Percentiles rank a stretch among this genome's conserved stretches.
phyloP scores from a whole-genome alignment of 2,797 vertebrate genomes.

The Falco peregrinus region DNA sequence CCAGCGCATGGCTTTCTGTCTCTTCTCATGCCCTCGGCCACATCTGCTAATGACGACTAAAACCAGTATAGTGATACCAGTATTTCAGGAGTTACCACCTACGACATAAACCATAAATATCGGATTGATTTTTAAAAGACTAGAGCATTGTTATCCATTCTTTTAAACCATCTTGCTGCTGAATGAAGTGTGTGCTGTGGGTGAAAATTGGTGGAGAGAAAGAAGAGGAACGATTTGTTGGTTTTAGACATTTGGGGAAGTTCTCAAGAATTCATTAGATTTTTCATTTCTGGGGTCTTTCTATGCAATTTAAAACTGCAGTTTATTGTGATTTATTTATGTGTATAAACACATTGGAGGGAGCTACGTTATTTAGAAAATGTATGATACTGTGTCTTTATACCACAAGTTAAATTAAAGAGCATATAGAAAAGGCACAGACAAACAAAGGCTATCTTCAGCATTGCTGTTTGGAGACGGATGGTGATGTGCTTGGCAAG shows the following conservation, averaged over 20 bases:
- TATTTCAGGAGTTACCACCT: neutral
- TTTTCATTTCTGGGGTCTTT: neutral
- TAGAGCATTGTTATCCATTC: neutral
- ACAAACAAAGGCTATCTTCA: neutral
- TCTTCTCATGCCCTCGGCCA: neutral
- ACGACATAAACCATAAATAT: neutral
- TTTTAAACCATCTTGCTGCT: neutral
- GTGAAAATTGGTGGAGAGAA: neutral
- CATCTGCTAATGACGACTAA: neutral
- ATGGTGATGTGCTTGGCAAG: neutral
- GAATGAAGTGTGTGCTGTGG: neutral
- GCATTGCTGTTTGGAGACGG: neutral
- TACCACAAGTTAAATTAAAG: neutral
- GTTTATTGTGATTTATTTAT: neutral
- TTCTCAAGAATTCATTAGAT: neutral
- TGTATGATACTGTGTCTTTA: neutral
- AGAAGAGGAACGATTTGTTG: neutral
- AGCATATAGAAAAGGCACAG: neutral
- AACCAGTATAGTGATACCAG: neutral
- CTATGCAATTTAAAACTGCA: neutral
- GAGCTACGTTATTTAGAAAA: neutral
- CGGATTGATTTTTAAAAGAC: neutral
- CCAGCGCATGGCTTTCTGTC: fast-evolving
- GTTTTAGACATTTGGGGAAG: neutral
- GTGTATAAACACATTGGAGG: neutral